Percentiles rank a stretch among this genome's conserved stretches.
Conservation (phyloP, 2,797 vertebrate species). For the Brachyrhaphis roseni region DNA sequence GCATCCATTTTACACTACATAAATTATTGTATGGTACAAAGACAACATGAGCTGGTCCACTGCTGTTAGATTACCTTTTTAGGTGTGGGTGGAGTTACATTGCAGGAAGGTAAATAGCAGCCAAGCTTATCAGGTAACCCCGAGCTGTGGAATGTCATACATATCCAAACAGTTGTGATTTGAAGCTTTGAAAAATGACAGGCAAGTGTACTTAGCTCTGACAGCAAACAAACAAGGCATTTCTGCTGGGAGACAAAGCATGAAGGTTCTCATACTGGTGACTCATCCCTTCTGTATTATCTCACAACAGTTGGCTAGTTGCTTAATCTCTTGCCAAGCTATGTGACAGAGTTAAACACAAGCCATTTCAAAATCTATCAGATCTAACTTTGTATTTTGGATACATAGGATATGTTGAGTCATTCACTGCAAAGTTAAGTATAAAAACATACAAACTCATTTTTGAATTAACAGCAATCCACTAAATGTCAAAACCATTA, state of each 20-base stretch:
- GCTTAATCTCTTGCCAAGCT: constrained; percentile 33
- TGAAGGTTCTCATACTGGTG: constrained; percentile 27
- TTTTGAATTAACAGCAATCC: neutral
- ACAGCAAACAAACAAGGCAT: constrained; percentile 26
- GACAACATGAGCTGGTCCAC: neutral
- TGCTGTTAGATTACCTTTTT: constrained; percentile 9
- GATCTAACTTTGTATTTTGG: neutral
- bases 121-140: neutral
- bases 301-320: constrained; percentile 14
- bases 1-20: neutral
- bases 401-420: neutral
- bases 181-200: constrained; percentile 17
- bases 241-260: constrained; percentile 8
- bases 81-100: constrained; percentile 32
- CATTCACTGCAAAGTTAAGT: neutral
- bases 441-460: neutral
- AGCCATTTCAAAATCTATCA: neutral
- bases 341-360: constrained; percentile 6
- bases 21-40: neutral
- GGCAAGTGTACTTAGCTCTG: constrained; percentile 12
- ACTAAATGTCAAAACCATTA: neutral
- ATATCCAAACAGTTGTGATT: constrained; percentile 29
- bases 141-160: constrained; percentile 1
- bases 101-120: constrained; percentile 7
- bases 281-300: constrained; percentile 40